Evolutionary conservation across 1,140 invertebrate genomes (phyloP).

Genomic region (Atta colombica): DNA sequence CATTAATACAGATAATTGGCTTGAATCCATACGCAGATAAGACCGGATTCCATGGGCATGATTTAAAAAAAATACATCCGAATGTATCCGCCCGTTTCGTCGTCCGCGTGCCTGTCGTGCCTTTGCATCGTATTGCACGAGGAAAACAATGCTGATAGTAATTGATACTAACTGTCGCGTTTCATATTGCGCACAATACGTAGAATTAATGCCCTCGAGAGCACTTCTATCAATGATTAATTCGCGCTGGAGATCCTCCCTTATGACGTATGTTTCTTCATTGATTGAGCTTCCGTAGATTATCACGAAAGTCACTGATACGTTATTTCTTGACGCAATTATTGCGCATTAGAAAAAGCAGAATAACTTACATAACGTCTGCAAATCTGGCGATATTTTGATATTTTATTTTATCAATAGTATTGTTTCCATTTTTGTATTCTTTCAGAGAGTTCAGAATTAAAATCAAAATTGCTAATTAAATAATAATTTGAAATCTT

Average conservation of each 20-base stretch:
- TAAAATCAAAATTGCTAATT: not conserved
- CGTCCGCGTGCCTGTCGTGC: constrained; percentile 15
- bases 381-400: not conserved
- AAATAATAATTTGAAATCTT: not conserved
- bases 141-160: constrained; percentile 49
- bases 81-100: not conserved
- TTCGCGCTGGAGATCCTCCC: not conserved
- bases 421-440: not conserved
- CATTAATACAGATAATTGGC: not conserved
- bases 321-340: constrained; percentile 1
- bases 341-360: not conserved
- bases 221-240: constrained; percentile 30
- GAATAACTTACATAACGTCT: not conserved
- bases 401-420: constrained; percentile 2
- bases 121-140: constrained; percentile 8
- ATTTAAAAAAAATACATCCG: constrained; percentile 11
- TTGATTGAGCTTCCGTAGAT: not conserved
- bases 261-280: constrained; percentile 16
- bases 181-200: constrained; percentile 7
- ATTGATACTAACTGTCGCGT: not conserved
- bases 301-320: constrained; percentile 20
- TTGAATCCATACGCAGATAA: constrained; percentile 3
- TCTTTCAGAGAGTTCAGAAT: not conserved
- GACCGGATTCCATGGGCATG: constrained; percentile 40
- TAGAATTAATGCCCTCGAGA: constrained; percentile 25